Conservation (phyloP, 2,113 vertebrate genomes). For the Beaufortia kweichowensis region DNA sequence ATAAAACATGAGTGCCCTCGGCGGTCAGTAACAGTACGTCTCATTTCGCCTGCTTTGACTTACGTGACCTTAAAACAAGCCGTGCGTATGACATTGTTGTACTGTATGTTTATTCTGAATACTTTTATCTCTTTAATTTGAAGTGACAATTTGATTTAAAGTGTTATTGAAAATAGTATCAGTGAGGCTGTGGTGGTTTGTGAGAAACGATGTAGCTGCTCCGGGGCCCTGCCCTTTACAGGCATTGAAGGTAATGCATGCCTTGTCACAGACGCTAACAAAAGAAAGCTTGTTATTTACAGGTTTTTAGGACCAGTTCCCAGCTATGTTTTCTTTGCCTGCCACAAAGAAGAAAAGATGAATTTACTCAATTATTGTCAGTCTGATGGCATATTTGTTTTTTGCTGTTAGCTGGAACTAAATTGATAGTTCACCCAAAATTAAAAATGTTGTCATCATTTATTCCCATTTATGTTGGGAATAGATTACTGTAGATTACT, state of each 20-base stretch:
- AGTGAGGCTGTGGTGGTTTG: conserved; percentile 14
- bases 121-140: conserved; percentile 10
- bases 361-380: too few relatives aligned
- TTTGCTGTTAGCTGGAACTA: too few relatives aligned
- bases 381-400: neutral
- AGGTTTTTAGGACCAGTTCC: neutral
- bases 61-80: conserved; percentile 37
- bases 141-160: neutral
- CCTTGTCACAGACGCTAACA: conserved; percentile 33
- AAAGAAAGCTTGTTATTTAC: conserved; percentile 38
- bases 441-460: too few relatives aligned
- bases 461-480: too few relatives aligned
- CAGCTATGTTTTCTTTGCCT: conserved; percentile 9
- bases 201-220: conserved; percentile 15
- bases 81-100: neutral
- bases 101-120: conserved; percentile 11
- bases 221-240: conserved; percentile 39
- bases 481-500: too few relatives aligned
- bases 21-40: conserved; percentile 41
- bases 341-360: neutral
- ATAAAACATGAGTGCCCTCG: conserved; percentile 52
- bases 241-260: conserved; percentile 46
- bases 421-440: too few relatives aligned
- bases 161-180: conserved; percentile 3
- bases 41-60: conserved; percentile 23